A percentile compares a stretch with the other conserved stretches of the same genome.
Evolutionary conservation across 2,113 vertebrate species (phyloP).

Genomic region (Scolopax mira): DNA sequence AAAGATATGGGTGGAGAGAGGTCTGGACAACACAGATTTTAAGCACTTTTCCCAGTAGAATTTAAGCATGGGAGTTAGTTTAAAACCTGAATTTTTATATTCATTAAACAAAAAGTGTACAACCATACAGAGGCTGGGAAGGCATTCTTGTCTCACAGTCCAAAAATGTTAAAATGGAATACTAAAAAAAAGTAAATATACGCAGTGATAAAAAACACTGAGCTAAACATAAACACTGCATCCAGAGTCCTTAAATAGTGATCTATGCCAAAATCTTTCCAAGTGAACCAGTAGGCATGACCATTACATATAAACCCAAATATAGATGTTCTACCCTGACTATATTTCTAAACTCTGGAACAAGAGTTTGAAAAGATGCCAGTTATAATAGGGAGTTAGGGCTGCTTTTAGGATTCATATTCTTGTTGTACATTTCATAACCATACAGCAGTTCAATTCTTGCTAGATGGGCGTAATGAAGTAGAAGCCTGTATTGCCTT

Average conservation of each 20-base stretch:
- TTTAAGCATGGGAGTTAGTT: background rate
- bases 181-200: background rate
- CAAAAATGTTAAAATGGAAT: background rate
- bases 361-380: slow-evolving; percentile 17
- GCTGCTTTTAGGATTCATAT: slow-evolving; percentile 2
- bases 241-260: background rate
- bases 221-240: slow-evolving; percentile 23
- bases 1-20: background rate
- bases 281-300: slow-evolving; percentile 8
- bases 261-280: background rate
- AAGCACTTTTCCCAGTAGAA: background rate
- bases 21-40: background rate
- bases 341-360: background rate
- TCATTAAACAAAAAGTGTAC: background rate
- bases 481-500: background rate
- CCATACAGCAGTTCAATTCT: background rate
- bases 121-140: background rate
- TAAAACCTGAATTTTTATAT: background rate
- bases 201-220: background rate
- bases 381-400: background rate
- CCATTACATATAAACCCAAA: slow-evolving; percentile 37
- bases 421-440: background rate
- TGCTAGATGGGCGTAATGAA: background rate
- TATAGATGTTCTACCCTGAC: slow-evolving; percentile 14
- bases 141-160: background rate